Percentiles rank a stretch among this genome's conserved stretches.
Conservation (phyloP, 53 echinoderm and acorn worm genomes). For the Hippasteria phrygiana region DNA sequence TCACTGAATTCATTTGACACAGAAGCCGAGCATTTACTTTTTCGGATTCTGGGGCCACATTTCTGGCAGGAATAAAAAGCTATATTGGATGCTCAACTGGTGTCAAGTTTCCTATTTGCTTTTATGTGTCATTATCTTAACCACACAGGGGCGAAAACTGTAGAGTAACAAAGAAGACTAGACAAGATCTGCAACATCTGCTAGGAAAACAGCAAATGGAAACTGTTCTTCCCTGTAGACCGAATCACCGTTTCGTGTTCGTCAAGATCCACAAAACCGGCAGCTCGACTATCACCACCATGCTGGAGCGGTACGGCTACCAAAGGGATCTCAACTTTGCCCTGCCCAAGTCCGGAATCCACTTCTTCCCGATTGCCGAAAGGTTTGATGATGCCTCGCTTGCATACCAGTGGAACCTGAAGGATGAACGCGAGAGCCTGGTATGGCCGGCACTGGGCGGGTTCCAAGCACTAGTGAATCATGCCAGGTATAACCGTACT, state of each 20-base stretch:
- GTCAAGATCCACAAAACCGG: conserved; percentile 84
- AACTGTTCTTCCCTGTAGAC: neutral
- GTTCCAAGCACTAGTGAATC: conserved; percentile 73
- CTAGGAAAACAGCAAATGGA: neutral
- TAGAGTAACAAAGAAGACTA: no score
- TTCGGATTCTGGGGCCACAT: no score
- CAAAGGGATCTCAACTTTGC: conserved; percentile 64
- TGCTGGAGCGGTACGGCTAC: conserved; percentile 84
- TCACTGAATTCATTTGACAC: no score
- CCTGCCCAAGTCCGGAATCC: neutral
- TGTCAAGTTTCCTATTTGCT: no score
- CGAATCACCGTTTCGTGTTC: conserved; percentile 60
- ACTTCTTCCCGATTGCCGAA: neutral
- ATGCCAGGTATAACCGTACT: conserved; percentile 70
- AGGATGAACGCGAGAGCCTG: neutral
- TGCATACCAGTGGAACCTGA: neutral
- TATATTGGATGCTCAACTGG: no score
- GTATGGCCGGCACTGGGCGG: conserved; percentile 42
- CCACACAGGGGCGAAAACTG: no score
- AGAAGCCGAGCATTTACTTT: no score
- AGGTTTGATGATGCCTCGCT: neutral
- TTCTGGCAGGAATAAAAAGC: no score
- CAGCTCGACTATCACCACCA: conserved; percentile 74
- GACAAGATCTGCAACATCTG: neutral
- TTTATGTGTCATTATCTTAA: no score